Percentiles rank a stretch among this genome's conserved stretches.
phyloP scores from a whole-genome alignment of 2,888 invertebrate species.

The Oligia latruncula region DNA sequence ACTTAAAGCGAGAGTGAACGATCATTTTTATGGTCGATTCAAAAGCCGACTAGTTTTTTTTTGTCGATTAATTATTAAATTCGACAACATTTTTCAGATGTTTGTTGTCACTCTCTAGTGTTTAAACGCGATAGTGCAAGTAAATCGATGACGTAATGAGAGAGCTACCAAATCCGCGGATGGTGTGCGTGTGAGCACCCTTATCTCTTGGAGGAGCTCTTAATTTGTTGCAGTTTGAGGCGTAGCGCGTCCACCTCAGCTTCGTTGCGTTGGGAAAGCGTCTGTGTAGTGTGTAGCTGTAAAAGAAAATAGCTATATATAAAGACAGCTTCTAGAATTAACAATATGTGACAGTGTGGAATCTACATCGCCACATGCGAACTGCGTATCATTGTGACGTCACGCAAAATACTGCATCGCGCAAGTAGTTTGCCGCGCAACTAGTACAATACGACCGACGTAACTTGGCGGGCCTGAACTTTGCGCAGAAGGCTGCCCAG shows the following conservation, averaged over 20 bases:
- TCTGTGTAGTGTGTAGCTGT: constrained; percentile 85
- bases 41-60: constrained; percentile 13
- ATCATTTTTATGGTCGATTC: constrained; percentile 23
- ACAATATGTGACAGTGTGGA: too few relatives aligned
- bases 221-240: constrained; percentile 88
- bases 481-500: too few relatives aligned
- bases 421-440: too few relatives aligned
- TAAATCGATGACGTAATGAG: constrained; percentile 67
- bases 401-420: too few relatives aligned
- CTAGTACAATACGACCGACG: too few relatives aligned
- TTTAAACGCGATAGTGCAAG: constrained; percentile 47
- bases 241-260: constrained; percentile 87
- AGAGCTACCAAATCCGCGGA: constrained; percentile 77
- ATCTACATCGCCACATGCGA: too few relatives aligned
- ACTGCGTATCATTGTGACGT: too few relatives aligned
- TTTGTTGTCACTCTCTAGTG: constrained; percentile 23
- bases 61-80: constrained; percentile 9
- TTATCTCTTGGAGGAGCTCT: constrained; percentile 89
- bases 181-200: constrained; percentile 63
- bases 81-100: constrained; percentile 12
- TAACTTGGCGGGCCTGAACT: too few relatives aligned
- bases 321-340: too few relatives aligned
- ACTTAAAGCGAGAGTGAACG: constrained; percentile 32
- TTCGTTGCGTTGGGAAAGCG: constrained; percentile 84
- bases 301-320: constrained; percentile 28